Evolutionary conservation across 2,888 invertebrate genomes (phyloP).

Genomic region (Andrena hattorfiana): DNA sequence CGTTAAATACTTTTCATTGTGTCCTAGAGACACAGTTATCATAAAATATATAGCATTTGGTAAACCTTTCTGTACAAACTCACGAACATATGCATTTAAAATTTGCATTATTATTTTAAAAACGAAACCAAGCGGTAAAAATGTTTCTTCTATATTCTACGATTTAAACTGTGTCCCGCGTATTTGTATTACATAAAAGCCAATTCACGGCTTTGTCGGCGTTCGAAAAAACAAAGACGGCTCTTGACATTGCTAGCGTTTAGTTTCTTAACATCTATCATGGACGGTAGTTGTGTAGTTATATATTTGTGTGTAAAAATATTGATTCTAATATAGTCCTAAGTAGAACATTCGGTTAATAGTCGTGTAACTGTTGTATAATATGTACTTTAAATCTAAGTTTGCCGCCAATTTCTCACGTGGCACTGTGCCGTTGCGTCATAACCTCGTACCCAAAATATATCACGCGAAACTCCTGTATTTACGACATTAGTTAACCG

Average conservation of each 20-base stretch:
- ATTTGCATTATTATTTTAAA: neutral
- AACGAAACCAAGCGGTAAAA: neutral
- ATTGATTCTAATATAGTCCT: neutral
- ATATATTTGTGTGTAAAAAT: neutral
- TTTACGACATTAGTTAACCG: neutral
- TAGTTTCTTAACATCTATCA: neutral
- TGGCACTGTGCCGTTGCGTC: neutral
- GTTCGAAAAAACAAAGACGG: neutral
- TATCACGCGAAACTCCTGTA: neutral
- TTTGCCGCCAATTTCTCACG: conserved; percentile 31
- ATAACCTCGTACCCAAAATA: conserved; percentile 58
- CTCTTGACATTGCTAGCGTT: neutral
- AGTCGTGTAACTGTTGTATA: neutral
- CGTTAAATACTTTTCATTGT: neutral
- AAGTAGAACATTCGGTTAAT: conserved; percentile 2
- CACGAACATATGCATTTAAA: neutral
- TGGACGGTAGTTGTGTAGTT: neutral
- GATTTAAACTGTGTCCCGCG: too few relatives aligned
- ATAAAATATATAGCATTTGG: neutral
- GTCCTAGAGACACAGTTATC: neutral
- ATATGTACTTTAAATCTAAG: conserved; percentile 36
- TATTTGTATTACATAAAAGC: neutral
- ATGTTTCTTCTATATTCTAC: too few relatives aligned
- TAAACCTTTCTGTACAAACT: neutral
- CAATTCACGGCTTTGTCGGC: neutral